These are phyloP conservation scores for Pica pica DNA, from an alignment of 2,113 vertebrate species.

Conservation along the genomic window DNA sequence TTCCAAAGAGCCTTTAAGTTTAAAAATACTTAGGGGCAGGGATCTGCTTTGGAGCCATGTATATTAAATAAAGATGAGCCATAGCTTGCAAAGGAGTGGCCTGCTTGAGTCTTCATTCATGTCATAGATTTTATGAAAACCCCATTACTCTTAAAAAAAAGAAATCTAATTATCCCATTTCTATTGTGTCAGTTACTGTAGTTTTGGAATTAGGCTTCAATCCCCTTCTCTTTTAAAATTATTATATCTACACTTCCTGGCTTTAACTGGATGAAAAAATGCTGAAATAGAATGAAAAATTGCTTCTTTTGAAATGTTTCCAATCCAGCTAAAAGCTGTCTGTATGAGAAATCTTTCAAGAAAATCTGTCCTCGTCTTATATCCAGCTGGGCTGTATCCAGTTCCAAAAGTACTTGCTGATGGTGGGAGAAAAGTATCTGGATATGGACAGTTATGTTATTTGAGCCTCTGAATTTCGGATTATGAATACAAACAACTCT, in stretches of 20 bases:
- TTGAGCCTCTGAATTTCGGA: background rate
- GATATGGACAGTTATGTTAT: background rate
- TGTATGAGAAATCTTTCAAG: slow-evolving; percentile 10
- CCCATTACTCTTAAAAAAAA: background rate
- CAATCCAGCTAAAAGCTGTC: background rate
- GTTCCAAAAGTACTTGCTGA: background rate
- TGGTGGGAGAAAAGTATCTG: background rate
- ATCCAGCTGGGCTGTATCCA: slow-evolving; percentile 22
- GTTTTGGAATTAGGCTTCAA: background rate
- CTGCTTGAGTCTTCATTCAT: background rate
- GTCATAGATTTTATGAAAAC: background rate
- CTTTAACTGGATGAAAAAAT: slow-evolving; percentile 19
- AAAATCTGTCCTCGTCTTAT: slow-evolving; percentile 28
- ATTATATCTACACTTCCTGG: background rate
- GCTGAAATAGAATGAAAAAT: background rate
- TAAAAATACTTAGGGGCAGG: background rate
- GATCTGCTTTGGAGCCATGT: background rate
- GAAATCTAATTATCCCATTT: background rate
- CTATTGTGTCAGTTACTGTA: background rate
- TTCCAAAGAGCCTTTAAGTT: background rate
- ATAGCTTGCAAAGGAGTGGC: background rate
- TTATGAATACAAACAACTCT: background rate
- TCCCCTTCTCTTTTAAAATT: background rate
- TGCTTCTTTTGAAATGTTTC: background rate
- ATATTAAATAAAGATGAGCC: background rate